Evolutionary conservation across 2,113 vertebrate genomes (phyloP), one percentile per base, ranked within the genome.

Genomic region (Podilymbus podiceps): DNA sequence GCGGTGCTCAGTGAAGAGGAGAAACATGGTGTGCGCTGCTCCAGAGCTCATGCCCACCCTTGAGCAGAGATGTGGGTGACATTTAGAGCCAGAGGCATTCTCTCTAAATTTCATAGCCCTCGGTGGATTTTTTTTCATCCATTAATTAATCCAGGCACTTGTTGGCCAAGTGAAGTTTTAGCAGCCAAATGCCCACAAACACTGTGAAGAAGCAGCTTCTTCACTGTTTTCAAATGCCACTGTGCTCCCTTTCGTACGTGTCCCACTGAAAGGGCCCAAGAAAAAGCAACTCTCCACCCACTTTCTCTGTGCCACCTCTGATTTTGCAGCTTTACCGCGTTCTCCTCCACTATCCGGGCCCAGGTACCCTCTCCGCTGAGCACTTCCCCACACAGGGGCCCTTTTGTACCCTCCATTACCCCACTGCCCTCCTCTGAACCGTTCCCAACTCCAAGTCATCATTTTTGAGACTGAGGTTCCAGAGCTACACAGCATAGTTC

Each of bases 171-270:
- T 15, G 25, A 69, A 40, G 15, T 35, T 76, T 13, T 3, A 64
- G 82, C 22, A 87, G 58, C 44, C 53, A 42, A 47, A 38, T 2
- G 9, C 6, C 38, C 38, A 25, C 17, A 31, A 21, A 11, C 9
- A 17, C 23, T 11, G 22, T 8, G 38, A 49, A 81, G 66, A 50
- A 63, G 24, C 62, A 60, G 1, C 44, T 35, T 42, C 62, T 44
- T 18, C 0, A 0, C 9, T 27, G 40, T 44, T 44, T 56, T 38
- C 78, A 68, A 53, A 27, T 1, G 42, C 6, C 50, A 35, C 42
- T 8, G 30, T 8, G 56, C 53, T 76, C 56, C 53, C 49, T 38
- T 23, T 0, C 0, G 35, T 38, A 42, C 0, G 0, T 8, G 27
- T 25, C 33, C 56, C 55, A 33, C 20, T 0, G 33, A 31, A 81